phyloP scores from a whole-genome alignment of 2,113 vertebrate genomes.

The Tiliqua scincoides region DNA sequence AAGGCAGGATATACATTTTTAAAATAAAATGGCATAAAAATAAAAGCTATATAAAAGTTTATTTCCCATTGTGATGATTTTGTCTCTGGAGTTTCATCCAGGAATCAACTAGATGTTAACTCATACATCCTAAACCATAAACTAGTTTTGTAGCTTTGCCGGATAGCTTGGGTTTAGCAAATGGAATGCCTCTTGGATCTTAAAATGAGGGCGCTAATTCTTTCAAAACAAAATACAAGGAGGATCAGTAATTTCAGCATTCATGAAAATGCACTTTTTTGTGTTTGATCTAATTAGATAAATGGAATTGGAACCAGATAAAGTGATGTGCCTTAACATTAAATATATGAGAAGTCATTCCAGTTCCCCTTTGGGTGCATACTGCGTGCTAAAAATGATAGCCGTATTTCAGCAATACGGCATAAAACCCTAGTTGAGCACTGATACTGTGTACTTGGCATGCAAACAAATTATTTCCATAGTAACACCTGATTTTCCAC shows the following conservation, averaged over 20 bases:
- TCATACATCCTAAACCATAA: neutral
- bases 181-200: neutral
- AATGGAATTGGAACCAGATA: neutral
- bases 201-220: neutral
- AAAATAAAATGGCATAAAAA: no score
- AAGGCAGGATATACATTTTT: no score
- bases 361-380: neutral
- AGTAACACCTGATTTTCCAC: neutral
- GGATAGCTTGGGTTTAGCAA: neutral
- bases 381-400: neutral
- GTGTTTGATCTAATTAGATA: neutral
- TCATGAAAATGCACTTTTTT: neutral
- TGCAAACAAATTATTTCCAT: neutral
- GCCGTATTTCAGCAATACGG: no score
- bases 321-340: neutral
- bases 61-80: no score
- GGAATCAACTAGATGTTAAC: no score
- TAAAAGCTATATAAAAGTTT: no score
- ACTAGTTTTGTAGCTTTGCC: neutral
- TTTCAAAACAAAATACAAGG: neutral
- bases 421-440: neutral
- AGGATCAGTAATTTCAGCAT: neutral
- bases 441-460: neutral
- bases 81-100: no score
- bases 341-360: neutral